Percentiles rank a stretch among this genome's conserved stretches.
Evolutionary conservation across 2,113 vertebrate genomes (phyloP).

Genomic region (Passer montanus): DNA sequence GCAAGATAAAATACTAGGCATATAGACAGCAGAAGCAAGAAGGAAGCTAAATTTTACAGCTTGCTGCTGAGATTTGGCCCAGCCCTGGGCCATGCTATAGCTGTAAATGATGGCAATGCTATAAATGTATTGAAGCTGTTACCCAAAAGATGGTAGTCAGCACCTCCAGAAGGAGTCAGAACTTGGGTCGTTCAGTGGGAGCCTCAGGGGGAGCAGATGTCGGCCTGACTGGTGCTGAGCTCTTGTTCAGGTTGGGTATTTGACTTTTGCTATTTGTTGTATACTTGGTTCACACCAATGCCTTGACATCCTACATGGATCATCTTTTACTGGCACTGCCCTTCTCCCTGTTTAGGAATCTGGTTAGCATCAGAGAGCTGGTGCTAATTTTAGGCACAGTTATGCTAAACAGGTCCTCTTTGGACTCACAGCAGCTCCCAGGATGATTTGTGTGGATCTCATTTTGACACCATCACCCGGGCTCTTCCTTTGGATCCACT

Average conservation of each 20-base stretch:
- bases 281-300: neutral
- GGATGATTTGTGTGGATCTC: neutral
- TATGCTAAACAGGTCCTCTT: neutral
- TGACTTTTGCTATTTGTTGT: neutral
- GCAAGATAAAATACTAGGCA: neutral
- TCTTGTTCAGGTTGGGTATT: neutral
- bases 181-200: neutral
- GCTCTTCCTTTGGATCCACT: neutral
- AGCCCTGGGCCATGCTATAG: neutral
- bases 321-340: neutral
- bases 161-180: fast-evolving
- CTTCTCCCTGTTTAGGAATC: neutral
- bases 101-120: neutral
- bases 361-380: neutral
- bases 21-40: neutral
- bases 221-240: neutral
- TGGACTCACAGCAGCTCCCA: neutral
- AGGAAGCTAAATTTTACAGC: neutral
- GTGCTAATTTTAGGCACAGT: neutral
- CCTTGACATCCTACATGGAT: neutral
- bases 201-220: neutral
- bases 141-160: neutral
- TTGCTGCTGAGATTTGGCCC: neutral
- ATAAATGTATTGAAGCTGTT: neutral
- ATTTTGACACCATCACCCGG: fast-evolving